Evolutionary conservation across 2,797 vertebrate genomes (phyloP).

Genomic region (Meriones psammophilus): DNA sequence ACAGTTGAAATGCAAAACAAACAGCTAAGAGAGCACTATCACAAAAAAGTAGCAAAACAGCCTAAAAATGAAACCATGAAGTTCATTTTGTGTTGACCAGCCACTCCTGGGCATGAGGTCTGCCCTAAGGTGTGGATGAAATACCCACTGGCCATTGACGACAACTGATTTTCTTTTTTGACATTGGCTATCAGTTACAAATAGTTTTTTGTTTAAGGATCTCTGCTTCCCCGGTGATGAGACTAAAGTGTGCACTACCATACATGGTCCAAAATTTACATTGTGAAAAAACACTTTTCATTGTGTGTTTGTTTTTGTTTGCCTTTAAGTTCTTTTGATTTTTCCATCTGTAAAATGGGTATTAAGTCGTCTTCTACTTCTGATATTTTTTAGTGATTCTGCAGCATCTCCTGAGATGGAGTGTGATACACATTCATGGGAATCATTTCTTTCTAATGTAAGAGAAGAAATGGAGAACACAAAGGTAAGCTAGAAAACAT

Average conservation of each 20-base stretch:
- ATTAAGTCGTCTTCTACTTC: conserved; percentile 63
- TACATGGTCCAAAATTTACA: background rate
- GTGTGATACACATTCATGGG: conserved; percentile 82
- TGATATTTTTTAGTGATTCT: conserved; percentile 77
- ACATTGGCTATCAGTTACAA: background rate
- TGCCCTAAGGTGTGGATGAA: background rate
- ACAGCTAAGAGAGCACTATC: background rate
- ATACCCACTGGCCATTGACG: background rate
- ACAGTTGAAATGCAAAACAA: background rate
- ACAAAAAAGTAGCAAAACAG: background rate
- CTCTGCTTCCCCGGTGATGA: background rate
- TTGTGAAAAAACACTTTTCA: background rate
- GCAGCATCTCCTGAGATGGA: conserved; percentile 68
- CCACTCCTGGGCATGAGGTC: background rate
- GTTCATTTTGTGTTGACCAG: background rate
- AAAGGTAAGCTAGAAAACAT: conserved; percentile 81
- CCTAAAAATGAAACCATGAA: background rate
- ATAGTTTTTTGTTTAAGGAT: no score
- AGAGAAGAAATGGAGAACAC: conserved; percentile 83
- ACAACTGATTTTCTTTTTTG: background rate
- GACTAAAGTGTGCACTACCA: background rate
- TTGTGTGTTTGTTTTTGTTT: conserved; percentile 26
- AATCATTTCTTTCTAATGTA: conserved; percentile 83
- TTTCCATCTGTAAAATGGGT: background rate
- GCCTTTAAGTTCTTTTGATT: background rate